Conservation (phyloP, 2,888 invertebrate species). For the Parochlus steinenii region DNA sequence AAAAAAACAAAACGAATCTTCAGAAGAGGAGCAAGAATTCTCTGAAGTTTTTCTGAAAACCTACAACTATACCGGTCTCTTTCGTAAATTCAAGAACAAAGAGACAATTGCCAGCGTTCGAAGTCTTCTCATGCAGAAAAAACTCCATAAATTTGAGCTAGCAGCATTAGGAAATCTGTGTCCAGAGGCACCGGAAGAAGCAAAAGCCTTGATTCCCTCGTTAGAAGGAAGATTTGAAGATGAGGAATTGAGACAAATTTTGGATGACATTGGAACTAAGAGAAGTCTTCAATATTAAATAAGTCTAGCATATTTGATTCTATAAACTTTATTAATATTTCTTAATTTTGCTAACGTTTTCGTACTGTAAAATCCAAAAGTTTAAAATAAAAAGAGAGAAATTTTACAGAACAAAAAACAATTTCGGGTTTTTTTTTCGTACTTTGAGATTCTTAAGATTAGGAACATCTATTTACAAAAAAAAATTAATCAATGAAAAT, state of each 20-base stretch:
- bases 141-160: constrained; percentile 94
- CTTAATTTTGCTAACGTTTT: too few species aligned
- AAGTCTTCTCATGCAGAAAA: constrained; percentile 84
- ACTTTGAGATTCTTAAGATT: too few species aligned
- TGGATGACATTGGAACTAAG: constrained; percentile 97
- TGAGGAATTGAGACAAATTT: constrained; percentile 87
- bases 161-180: constrained; percentile 97
- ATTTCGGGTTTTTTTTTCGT: too few species aligned
- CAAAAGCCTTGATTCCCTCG: constrained; percentile 92
- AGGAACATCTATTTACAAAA: too few species aligned
- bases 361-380: too few species aligned
- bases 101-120: constrained; percentile 94
- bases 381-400: too few species aligned
- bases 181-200: constrained; percentile 96
- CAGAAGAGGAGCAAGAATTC: constrained; percentile 96
- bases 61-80: constrained; percentile 85
- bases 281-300: constrained; percentile 92
- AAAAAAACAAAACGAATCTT: constrained; percentile 93
- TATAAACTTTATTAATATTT: too few species aligned
- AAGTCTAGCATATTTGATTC: too few species aligned
- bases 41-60: constrained; percentile 98
- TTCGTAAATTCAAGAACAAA: constrained; percentile 94
- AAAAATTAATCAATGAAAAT: too few species aligned
- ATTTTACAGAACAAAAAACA: too few species aligned
- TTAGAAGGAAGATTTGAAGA: constrained; percentile 95